Base-by-base conservation (phyloP, 2,797 vertebrate genomes). In the Euphonia xanthogaster region DNA sequence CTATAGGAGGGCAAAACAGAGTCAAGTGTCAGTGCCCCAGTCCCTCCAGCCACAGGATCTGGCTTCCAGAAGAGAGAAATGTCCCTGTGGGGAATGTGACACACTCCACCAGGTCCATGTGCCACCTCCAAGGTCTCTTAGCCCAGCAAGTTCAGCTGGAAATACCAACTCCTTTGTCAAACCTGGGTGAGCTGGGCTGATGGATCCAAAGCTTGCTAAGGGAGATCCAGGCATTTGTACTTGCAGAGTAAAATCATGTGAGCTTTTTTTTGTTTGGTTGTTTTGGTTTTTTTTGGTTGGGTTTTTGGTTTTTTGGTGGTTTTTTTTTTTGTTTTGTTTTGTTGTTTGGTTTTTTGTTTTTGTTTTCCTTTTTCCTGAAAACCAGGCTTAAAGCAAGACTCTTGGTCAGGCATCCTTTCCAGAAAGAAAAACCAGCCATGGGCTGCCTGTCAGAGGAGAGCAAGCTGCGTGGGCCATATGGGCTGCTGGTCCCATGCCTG, bases 71-170 rank as follows among this genome's bases (percentile, higher is more conserved):
- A 45, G 20, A 81, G 39, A 30, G 18, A 72, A 91, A 54, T 3
- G 0, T 66, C 51, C 28, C n/a, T 0, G 0, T 44, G 22, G 51
- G 39, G 15, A 18, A 25, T 10, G 17, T 1, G 4, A 10, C 48
- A 30, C 1, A 0, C 17, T 54, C 57, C 50, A 19, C 13, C 1
- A 2, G 7, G 28, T 53, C 33, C 13, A 2, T 12, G 5, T 63
- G 39, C 42, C 58, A 61, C 20, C 25, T 72, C 63, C 47, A 20
- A 39, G 16, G 28, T 33, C 0, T 0, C 30, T 58, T 40, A 79
- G 31, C 8, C 28, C 47, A 84, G 44, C 30, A 21, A 53, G 9
- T 7, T 25, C 39, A 21, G 30, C 22, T 80, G 40, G 37, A 94
- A 91, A 86, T 48, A 50, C 7, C 53, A 77, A 18, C 7, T 50